Evolutionary conservation across 2,797 vertebrate species (phyloP).

Genomic region (Ara ararauna): DNA sequence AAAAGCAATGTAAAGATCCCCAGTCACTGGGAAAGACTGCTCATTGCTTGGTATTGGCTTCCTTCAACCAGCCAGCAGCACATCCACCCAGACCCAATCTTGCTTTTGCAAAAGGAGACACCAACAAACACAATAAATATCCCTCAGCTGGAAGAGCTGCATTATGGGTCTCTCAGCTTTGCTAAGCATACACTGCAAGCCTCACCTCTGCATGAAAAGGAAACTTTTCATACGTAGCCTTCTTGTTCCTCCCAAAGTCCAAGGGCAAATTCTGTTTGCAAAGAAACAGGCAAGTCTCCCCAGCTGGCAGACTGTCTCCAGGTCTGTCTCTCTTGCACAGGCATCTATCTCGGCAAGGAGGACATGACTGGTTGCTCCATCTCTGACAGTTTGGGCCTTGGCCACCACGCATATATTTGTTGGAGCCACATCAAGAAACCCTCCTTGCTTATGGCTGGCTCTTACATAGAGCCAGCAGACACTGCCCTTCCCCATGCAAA

Average conservation of each 20-base stretch:
- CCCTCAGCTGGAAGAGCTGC: not conserved
- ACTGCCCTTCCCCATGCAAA: rapidly evolving
- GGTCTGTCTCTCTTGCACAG: not conserved
- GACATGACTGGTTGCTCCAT: not conserved
- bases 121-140: not conserved
- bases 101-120: not conserved
- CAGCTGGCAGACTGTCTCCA: not conserved
- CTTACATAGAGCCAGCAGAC: not conserved
- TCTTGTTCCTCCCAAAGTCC: not conserved
- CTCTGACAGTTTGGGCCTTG: not conserved
- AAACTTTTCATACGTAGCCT: not conserved
- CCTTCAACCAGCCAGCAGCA: not conserved
- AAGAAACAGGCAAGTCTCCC: rapidly evolving
- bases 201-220: not conserved
- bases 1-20: constrained; percentile 5
- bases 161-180: not conserved
- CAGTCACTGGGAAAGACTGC: not conserved
- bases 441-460: not conserved
- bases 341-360: not conserved
- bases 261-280: not conserved
- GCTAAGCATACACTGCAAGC: not conserved
- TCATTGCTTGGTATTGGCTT: not conserved
- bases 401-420: not conserved
- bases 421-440: not conserved
- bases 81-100: not conserved